A percentile compares a stretch with the other conserved stretches of the same genome.
Conservation (phyloP, 2,113 vertebrate genomes). For the Echinops telfairi region DNA sequence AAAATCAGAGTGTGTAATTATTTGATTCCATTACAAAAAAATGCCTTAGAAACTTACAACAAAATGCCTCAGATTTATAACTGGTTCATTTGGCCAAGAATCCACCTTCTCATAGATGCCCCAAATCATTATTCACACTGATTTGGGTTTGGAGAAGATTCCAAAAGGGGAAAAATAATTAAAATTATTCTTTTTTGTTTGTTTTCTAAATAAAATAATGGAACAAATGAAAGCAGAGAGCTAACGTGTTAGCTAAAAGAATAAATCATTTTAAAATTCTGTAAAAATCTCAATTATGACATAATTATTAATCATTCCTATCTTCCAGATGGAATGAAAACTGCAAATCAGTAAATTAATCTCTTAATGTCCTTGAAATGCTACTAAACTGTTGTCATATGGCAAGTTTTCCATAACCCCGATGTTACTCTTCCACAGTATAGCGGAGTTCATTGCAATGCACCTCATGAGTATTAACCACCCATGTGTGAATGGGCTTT, state of each 20-base stretch:
- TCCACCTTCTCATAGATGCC: background rate
- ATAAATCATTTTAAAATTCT: constrained; percentile 26
- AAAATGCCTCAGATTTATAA: too few species aligned
- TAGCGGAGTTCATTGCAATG: too few species aligned
- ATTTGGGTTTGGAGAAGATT: background rate
- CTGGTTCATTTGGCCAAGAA: too few species aligned
- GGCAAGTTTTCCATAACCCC: constrained; percentile 3
- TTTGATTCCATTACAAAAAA: background rate
- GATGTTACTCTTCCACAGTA: background rate
- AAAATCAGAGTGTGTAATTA: background rate
- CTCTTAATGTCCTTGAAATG: constrained; percentile 45
- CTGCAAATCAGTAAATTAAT: constrained; percentile 45
- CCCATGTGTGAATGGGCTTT: too few species aligned
- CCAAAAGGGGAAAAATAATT: background rate
- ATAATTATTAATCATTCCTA: constrained; percentile 37
- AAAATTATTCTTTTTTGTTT: constrained; percentile 33
- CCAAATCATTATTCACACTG: background rate
- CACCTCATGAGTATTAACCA: too few species aligned
- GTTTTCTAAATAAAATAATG: constrained; percentile 9
- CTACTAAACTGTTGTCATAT: constrained; percentile 28
- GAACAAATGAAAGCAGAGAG: background rate
- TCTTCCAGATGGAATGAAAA: constrained; percentile 40
- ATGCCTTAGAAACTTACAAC: background rate
- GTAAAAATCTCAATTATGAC: constrained; percentile 16
- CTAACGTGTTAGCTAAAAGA: constrained; percentile 11